Percentiles rank a stretch among this genome's conserved stretches.
Evolutionary conservation across 1,140 invertebrate species (phyloP).

Genomic region (Drosophila guanche): DNA sequence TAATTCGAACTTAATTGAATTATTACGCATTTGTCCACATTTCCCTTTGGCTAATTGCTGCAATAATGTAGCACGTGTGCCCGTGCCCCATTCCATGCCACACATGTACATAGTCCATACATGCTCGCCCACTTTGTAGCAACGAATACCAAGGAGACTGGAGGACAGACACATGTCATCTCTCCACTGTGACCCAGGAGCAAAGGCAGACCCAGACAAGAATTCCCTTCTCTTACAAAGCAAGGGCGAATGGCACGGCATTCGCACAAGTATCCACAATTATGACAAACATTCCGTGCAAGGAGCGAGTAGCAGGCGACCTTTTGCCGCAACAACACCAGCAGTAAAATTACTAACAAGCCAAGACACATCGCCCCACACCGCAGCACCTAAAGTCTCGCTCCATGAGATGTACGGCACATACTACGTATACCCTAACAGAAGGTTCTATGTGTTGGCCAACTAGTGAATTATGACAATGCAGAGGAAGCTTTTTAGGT

Average conservation of each 20-base stretch:
- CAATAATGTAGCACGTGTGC: conserved; percentile 79
- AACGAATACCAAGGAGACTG: conserved; percentile 26
- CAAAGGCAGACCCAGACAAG: conserved; percentile 22
- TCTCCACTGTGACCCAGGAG: conserved; percentile 33
- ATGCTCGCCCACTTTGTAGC: neutral
- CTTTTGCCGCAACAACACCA: conserved; percentile 59
- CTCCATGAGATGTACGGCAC: too few relatives aligned
- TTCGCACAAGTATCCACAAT: conserved; percentile 72
- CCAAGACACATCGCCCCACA: conserved; percentile 41
- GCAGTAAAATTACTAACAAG: conserved; percentile 60
- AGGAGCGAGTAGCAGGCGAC: conserved; percentile 29
- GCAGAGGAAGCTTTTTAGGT: too few relatives aligned
- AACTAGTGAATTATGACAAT: too few relatives aligned
- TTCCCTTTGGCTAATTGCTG: conserved; percentile 71
- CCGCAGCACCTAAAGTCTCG: neutral
- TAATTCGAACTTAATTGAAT: conserved; percentile 80
- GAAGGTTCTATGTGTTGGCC: too few relatives aligned
- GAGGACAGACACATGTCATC: conserved; percentile 57
- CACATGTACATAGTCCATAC: neutral
- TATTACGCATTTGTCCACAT: conserved; percentile 77
- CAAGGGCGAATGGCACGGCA: conserved; percentile 27
- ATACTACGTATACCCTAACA: too few relatives aligned
- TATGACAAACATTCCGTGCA: conserved; percentile 72
- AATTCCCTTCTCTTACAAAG: conserved; percentile 68
- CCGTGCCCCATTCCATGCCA: conserved; percentile 1